These are phyloP conservation scores for Centropus bengalensis DNA, from an alignment of 2,113 vertebrate species.

Conservation along the genomic window DNA sequence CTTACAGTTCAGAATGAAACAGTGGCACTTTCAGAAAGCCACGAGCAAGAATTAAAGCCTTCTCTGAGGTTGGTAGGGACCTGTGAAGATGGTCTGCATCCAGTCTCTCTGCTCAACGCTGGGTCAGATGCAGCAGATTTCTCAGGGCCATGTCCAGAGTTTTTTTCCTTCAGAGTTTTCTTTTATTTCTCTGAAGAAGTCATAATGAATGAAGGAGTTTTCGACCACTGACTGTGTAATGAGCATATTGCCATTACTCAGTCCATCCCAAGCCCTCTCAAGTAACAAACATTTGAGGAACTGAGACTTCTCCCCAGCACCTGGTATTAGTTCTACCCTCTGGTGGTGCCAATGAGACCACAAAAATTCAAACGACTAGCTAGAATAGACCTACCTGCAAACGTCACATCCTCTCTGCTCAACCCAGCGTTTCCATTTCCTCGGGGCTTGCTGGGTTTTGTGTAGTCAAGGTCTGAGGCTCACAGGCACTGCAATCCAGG, in stretches of 20 bases:
- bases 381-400: neutral
- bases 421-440: neutral
- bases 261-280: neutral
- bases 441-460: neutral
- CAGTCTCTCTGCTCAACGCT: neutral
- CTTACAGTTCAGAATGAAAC: neutral
- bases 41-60: neutral
- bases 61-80: neutral
- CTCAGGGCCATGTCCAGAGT: fast-evolving
- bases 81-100: neutral
- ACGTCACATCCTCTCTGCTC: neutral
- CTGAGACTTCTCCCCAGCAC: neutral
- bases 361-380: neutral
- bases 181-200: neutral
- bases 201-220: neutral
- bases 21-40: neutral
- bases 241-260: neutral
- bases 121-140: neutral
- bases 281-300: neutral
- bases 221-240: neutral
- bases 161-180: neutral
- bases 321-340: too few species aligned
- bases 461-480: neutral
- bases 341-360: fast-evolving
- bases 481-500: neutral